A percentile compares a stretch with the other conserved stretches of the same genome.
Conservation (phyloP, 1,140 invertebrate genomes). For the Maniola jurtina region DNA sequence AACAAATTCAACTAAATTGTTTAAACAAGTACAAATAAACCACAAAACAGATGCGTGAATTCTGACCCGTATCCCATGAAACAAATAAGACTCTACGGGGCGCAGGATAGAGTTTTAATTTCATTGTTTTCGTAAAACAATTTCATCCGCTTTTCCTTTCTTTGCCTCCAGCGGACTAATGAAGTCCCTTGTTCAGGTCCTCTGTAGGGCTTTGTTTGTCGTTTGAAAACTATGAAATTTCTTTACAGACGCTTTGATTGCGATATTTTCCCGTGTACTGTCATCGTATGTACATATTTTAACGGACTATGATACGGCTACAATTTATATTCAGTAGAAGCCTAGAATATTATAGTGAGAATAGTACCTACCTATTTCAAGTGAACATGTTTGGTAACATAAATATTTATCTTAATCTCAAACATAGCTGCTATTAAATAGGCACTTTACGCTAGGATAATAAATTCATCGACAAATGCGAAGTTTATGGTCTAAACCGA, state of each 20-base stretch:
- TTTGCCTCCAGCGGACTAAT: conserved; percentile 35
- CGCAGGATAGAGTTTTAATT: conserved; percentile 26
- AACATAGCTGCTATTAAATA: no score
- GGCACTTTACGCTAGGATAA: no score
- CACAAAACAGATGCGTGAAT: conserved; percentile 25
- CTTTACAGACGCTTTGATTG: conserved; percentile 32
- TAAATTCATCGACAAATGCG: no score
- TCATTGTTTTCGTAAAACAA: conserved; percentile 15
- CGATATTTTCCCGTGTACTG: conserved; percentile 8
- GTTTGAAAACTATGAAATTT: conserved; percentile 33
- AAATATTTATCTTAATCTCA: no score
- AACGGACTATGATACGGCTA: no score
- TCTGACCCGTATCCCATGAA: conserved; percentile 3
- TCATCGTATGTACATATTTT: no score
- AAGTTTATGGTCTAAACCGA: no score
- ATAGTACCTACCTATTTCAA: no score
- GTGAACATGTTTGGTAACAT: no score
- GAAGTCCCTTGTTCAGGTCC: conserved; percentile 40
- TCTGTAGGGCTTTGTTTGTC: conserved; percentile 35
- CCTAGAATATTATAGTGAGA: no score
- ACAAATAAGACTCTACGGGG: conserved; percentile 22
- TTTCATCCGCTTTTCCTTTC: conserved; percentile 36
- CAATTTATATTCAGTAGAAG: no score
- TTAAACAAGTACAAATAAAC: conserved; percentile 41
- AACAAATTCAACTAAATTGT: conserved; percentile 42